phyloP scores from a whole-genome alignment of 2,113 vertebrate genomes.

The Gymnarchus niloticus region DNA sequence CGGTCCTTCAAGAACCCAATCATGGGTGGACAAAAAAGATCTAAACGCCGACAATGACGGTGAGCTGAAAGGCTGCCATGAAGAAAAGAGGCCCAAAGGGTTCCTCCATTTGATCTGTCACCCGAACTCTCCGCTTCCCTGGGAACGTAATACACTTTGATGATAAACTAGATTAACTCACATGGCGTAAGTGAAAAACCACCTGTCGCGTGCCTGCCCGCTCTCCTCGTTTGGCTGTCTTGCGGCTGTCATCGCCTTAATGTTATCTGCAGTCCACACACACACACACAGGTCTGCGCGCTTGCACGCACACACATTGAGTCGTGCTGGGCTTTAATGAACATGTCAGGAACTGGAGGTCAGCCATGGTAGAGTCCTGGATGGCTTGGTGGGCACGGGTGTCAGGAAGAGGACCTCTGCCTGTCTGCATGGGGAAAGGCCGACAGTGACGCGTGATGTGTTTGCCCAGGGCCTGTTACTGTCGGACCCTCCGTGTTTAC shows the following conservation, averaged over 20 bases:
- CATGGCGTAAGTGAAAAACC: conserved; percentile 72
- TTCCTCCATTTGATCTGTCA: conserved; percentile 69
- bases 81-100: conserved; percentile 58
- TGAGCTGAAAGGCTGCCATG: conserved; percentile 51
- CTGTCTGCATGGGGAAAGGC: conserved; percentile 69
- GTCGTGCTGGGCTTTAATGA: conserved; percentile 77
- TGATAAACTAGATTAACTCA: conserved; percentile 81
- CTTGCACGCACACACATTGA: conserved; percentile 37
- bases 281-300: conserved; percentile 19
- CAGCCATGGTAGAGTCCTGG: conserved; percentile 77
- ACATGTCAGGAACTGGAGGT: conserved; percentile 81
- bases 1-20: conserved; percentile 2
- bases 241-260: conserved; percentile 79
- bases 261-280: conserved; percentile 66
- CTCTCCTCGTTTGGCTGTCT: conserved; percentile 73
- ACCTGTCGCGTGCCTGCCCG: conserved; percentile 77
- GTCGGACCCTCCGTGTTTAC: conserved; percentile 67
- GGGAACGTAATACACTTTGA: conserved; percentile 73
- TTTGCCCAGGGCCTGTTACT: conserved; percentile 78
- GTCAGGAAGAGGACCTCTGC: conserved; percentile 64
- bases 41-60: conserved; percentile 57
- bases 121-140: conserved; percentile 65
- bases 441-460: conserved; percentile 78
- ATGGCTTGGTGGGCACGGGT: conserved; percentile 73
- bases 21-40: conserved; percentile 33